Evolutionary conservation across 1,140 invertebrate genomes (phyloP).

Genomic region (Bombus pyrosoma): DNA sequence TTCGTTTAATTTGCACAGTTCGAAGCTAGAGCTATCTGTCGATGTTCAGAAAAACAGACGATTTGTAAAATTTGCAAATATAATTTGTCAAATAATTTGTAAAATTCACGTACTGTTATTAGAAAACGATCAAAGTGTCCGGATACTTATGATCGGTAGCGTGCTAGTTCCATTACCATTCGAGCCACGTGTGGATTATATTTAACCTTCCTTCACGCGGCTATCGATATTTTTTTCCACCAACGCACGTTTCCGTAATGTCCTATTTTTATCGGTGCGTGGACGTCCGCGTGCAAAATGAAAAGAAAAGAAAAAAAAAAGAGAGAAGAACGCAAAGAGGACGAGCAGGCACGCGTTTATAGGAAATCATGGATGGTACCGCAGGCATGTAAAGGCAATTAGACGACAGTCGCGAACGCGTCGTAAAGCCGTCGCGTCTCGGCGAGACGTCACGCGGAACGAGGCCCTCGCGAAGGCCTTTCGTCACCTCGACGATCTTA

Average conservation of each 20-base stretch:
- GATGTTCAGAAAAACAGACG: too few species aligned
- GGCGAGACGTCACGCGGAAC: neutral
- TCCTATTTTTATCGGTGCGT: slow-evolving; percentile 6
- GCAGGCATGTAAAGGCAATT: slow-evolving; percentile 29
- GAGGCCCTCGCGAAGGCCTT: neutral
- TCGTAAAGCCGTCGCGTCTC: neutral
- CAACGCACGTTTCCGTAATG: neutral
- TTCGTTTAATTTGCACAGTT: too few species aligned
- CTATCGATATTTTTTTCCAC: neutral
- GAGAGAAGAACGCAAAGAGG: neutral
- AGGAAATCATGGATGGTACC: neutral
- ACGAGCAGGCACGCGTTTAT: slow-evolving; percentile 6
- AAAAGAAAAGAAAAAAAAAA: neutral
- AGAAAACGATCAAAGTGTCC: too few species aligned
- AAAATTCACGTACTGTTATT: too few species aligned
- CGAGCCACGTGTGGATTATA: slow-evolving; percentile 1
- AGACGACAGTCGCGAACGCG: neutral
- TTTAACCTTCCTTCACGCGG: neutral
- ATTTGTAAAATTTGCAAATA: too few species aligned
- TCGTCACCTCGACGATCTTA: slow-evolving; percentile 35
- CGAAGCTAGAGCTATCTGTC: too few species aligned
- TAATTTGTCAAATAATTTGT: too few species aligned
- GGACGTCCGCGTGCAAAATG: neutral
- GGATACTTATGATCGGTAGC: too few species aligned
- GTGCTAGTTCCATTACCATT: neutral